These are phyloP conservation scores for Fringilla coelebs DNA, from an alignment of 2,797 vertebrate species.

Conservation along the genomic window DNA sequence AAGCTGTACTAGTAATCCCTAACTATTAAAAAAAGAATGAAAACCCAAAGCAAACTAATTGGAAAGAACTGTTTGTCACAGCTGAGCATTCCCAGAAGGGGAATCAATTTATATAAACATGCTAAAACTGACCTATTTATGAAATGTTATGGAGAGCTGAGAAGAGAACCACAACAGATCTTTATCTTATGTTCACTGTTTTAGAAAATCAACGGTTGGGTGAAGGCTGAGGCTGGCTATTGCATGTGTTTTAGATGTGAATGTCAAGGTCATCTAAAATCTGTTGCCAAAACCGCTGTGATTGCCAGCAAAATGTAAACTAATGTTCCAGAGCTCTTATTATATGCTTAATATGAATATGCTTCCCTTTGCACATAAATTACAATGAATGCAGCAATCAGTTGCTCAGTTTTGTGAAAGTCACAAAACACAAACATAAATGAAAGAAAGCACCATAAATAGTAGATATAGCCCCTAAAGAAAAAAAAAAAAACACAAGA, in stretches of 20 bases:
- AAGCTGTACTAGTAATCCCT: constrained; percentile 8
- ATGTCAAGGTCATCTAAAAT: constrained; percentile 45
- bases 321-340: constrained; percentile 1
- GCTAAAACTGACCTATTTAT: constrained; percentile 54
- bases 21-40: background rate
- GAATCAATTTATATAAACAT: constrained; percentile 63
- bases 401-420: background rate
- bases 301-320: constrained; percentile 36
- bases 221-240: background rate
- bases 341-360: constrained; percentile 16
- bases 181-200: constrained; percentile 43
- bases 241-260: constrained; percentile 1
- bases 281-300: constrained; percentile 28
- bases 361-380: constrained; percentile 12
- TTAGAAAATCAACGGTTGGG: constrained; percentile 8
- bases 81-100: constrained; percentile 35
- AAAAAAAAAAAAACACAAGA: background rate
- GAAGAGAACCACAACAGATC: constrained; percentile 43
- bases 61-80: constrained; percentile 44
- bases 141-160: constrained; percentile 29
- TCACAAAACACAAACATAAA: background rate
- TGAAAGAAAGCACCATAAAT: background rate
- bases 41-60: background rate
- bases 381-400: background rate
- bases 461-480: background rate